Conservation (phyloP, 2,113 vertebrate species). For the Ondatra zibethicus region DNA sequence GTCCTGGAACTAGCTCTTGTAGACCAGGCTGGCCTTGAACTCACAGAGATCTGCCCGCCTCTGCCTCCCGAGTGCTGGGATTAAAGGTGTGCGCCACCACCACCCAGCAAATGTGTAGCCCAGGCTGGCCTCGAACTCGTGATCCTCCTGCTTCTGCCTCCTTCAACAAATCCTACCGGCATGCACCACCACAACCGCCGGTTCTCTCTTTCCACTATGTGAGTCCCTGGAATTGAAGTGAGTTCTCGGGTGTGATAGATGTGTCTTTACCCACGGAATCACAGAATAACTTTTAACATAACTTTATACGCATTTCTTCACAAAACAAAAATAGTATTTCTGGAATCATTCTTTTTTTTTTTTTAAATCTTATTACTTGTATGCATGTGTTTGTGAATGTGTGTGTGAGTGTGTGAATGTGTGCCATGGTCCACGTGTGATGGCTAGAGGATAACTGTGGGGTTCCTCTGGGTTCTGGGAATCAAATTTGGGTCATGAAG, state of each 20-base stretch:
- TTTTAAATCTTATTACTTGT: neutral
- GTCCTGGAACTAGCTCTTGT: no score
- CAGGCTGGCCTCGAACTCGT: no score
- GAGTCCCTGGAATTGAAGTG: neutral
- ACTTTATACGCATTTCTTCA: neutral
- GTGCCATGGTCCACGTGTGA: no score
- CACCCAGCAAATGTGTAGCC: no score
- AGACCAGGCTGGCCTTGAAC: no score
- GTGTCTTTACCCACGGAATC: neutral
- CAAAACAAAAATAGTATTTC: slow-evolving; percentile 43
- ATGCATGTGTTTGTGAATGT: neutral
- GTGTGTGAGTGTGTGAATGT: neutral
- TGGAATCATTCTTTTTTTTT: no score
- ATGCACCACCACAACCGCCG: neutral
- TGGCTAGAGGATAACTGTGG: neutral
- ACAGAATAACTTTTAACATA: no score
- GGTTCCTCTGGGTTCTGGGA: neutral
- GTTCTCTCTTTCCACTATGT: neutral
- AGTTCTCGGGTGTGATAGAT: neutral
- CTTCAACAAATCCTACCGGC: no score
- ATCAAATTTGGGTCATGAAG: neutral
- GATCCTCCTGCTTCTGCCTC: no score
- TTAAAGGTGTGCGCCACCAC: no score
- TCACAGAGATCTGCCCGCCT: no score
- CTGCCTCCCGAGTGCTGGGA: no score